phyloP scores from a whole-genome alignment of 2,113 vertebrate species.

The Malurus elegans region DNA sequence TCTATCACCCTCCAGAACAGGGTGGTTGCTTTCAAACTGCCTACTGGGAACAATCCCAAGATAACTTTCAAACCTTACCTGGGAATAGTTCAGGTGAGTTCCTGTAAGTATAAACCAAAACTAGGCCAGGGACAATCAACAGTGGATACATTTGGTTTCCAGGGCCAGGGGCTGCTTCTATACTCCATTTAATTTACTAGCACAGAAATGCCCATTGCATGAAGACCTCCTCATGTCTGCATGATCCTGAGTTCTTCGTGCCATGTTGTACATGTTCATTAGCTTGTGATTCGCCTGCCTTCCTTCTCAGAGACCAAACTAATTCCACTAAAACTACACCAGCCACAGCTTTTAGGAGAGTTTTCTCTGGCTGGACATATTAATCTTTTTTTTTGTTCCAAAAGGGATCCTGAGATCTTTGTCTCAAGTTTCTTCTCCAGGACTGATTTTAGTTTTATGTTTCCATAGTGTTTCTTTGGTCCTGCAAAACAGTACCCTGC shows the following conservation, averaged over 20 bases:
- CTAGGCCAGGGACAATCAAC: not conserved
- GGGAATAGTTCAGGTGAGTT: slow-evolving; percentile 22
- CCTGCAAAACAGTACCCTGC: not conserved
- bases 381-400: not conserved
- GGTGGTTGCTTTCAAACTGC: not conserved
- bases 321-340: not conserved
- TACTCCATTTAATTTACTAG: not conserved
- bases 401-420: not conserved
- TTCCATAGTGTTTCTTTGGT: not conserved
- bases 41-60: not conserved
- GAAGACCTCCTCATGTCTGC: not conserved
- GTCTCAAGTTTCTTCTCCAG: not conserved
- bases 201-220: not conserved
- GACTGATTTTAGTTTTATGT: not conserved
- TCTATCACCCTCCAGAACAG: not conserved
- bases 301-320: not conserved
- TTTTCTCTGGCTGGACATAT: not conserved
- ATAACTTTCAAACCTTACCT: not conserved
- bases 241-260: not conserved
- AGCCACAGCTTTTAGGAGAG: not conserved
- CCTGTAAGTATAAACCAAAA: not conserved
- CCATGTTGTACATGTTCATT: not conserved
- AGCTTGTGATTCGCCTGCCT: not conserved
- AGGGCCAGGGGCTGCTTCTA: not conserved
- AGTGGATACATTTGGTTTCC: not conserved